phyloP scores from a whole-genome alignment of 2,888 invertebrate species.

The Stratiomys singularior region DNA sequence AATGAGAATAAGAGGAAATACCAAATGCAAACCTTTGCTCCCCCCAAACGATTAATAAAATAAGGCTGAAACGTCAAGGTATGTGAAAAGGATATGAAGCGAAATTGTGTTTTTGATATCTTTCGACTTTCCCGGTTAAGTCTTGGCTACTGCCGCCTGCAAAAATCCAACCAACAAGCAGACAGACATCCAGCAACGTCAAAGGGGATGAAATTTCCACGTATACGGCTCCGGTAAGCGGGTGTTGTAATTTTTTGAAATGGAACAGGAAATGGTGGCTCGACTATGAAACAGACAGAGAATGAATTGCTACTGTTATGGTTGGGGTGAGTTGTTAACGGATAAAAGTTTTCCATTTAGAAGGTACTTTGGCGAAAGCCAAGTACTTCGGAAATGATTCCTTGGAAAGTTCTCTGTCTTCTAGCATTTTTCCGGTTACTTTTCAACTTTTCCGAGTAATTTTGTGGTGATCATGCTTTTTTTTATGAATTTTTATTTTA shows the following conservation, averaged over 20 bases:
- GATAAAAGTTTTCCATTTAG: slow-evolving; percentile 39
- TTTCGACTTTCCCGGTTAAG: neutral
- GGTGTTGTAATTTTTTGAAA: slow-evolving; percentile 19
- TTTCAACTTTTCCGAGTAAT: slow-evolving; percentile 5
- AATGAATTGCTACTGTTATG: slow-evolving; percentile 12
- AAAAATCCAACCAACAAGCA: neutral
- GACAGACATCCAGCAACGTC: neutral
- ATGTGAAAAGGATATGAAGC: slow-evolving; percentile 41
- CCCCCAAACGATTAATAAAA: slow-evolving; percentile 40
- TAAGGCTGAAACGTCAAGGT: slow-evolving; percentile 44
- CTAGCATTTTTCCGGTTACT: neutral
- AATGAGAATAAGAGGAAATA: no score
- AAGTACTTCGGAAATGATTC: slow-evolving; percentile 27
- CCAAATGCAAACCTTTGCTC: slow-evolving; percentile 16
- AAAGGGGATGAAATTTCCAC: slow-evolving; percentile 21
- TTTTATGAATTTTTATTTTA: neutral
- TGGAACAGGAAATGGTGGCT: neutral
- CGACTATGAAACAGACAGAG: slow-evolving; percentile 5
- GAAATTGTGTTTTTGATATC: slow-evolving; percentile 45
- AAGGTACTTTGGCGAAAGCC: slow-evolving; percentile 11
- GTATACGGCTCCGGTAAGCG: neutral
- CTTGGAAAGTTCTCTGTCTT: neutral
- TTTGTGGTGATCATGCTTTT: slow-evolving; percentile 12
- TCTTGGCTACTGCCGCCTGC: neutral
- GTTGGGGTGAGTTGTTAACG: slow-evolving; percentile 25